A percentile compares a stretch with the other conserved stretches of the same genome.
Evolutionary conservation across 2,113 vertebrate genomes (phyloP).

Genomic region (Tautogolabrus adspersus): DNA sequence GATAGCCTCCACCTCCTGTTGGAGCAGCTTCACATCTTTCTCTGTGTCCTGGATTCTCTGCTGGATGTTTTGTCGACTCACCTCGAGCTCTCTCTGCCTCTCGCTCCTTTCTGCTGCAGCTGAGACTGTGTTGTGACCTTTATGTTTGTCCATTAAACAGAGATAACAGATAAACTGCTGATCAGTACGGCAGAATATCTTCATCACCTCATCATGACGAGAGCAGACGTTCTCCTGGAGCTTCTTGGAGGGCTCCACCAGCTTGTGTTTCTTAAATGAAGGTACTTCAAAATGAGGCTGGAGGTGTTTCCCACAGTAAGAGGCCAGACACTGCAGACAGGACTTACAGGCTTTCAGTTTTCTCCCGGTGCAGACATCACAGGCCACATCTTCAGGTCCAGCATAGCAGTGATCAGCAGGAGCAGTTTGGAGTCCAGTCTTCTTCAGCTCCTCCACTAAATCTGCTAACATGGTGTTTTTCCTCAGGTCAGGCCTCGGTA

Average conservation of each 20-base stretch:
- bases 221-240: constrained; percentile 32
- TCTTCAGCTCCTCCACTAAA: constrained; percentile 27
- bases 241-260: constrained; percentile 5
- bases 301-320: constrained; percentile 13
- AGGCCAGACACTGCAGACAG: constrained; percentile 20
- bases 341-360: constrained; percentile 4
- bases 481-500: constrained; percentile 15
- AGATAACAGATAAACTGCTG: constrained; percentile 14
- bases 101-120: constrained; percentile 7
- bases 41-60: constrained; percentile 20
- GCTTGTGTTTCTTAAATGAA: neutral
- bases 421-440: constrained; percentile 12
- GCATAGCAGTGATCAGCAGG: neutral
- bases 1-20: neutral
- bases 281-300: neutral
- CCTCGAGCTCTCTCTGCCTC: constrained; percentile 3
- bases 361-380: constrained; percentile 19
- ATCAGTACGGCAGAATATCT: neutral
- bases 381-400: constrained; percentile 6
- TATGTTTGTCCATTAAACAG: constrained; percentile 14
- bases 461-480: constrained; percentile 22
- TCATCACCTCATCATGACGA: constrained; percentile 17
- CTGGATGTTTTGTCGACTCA: neutral
- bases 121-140: constrained; percentile 18
- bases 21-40: constrained; percentile 9